Conservation (phyloP, 2,797 vertebrate genomes). For the Podarcis siculus region DNA sequence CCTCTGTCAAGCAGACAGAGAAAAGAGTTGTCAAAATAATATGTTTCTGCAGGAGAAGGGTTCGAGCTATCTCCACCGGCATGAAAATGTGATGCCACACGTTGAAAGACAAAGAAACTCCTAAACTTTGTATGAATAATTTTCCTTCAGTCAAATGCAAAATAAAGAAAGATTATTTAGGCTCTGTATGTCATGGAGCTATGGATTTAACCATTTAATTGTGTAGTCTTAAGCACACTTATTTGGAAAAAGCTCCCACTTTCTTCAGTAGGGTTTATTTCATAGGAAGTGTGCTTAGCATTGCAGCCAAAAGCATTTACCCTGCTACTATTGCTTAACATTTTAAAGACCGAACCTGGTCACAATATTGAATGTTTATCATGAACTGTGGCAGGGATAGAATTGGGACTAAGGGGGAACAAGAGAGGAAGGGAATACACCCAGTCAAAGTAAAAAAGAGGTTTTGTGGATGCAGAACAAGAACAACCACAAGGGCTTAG, state of each 20-base stretch:
- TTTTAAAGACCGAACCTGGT: not conserved
- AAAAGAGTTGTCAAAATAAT: constrained; percentile 73
- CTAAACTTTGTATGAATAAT: constrained; percentile 39
- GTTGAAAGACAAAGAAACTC: constrained; percentile 49
- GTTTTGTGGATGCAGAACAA: too few species aligned
- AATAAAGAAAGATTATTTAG: not conserved
- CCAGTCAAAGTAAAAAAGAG: too few species aligned
- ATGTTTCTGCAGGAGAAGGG: constrained; percentile 59
- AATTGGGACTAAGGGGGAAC: too few species aligned
- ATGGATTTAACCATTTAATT: not conserved
- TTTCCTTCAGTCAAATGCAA: constrained; percentile 40
- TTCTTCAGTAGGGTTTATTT: too few species aligned
- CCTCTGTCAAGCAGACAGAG: constrained; percentile 71
- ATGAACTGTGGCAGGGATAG: too few species aligned
- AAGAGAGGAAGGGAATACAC: too few species aligned
- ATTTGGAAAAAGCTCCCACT: not conserved
- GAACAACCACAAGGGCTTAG: too few species aligned
- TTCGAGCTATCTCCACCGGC: constrained; percentile 59
- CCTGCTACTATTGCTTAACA: not conserved
- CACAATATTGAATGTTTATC: too few species aligned
- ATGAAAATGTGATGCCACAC: constrained; percentile 57
- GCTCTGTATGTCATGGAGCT: not conserved
- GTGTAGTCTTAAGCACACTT: not conserved
- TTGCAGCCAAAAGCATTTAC: not conserved
- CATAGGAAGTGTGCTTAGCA: not conserved